Evolutionary conservation across 2,888 invertebrate species (phyloP).

Genomic region (Clepsis dumicolana): DNA sequence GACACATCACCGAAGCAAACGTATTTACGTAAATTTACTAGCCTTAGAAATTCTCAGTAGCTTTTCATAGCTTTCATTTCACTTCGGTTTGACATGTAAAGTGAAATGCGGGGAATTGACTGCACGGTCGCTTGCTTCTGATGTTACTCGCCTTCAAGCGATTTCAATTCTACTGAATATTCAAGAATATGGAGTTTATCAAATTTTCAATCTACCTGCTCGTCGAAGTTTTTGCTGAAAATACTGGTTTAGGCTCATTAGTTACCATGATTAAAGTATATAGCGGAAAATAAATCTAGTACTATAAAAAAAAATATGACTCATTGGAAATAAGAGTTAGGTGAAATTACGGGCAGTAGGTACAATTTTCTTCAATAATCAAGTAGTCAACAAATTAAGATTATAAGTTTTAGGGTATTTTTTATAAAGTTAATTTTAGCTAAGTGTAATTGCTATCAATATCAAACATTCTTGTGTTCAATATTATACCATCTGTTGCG

Average conservation of each 20-base stretch:
- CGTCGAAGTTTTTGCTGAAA: background rate
- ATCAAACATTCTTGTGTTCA: too few species aligned
- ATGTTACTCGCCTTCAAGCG: background rate
- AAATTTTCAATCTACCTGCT: background rate
- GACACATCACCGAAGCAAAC: background rate
- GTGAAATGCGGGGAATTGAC: slow-evolving; percentile 21
- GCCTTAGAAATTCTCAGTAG: background rate
- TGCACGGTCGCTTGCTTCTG: slow-evolving; percentile 11
- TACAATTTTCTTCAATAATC: too few species aligned
- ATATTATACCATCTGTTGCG: too few species aligned
- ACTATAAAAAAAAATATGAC: too few species aligned
- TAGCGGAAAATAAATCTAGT: too few species aligned
- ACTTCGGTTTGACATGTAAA: slow-evolving; percentile 15
- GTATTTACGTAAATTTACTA: background rate
- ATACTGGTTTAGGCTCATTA: background rate
- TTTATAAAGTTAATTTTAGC: too few species aligned
- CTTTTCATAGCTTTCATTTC: background rate
- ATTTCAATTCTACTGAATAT: background rate
- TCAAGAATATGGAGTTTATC: background rate
- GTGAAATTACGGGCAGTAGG: too few species aligned
- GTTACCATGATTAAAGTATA: too few species aligned
- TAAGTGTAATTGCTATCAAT: too few species aligned
- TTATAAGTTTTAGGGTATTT: too few species aligned
- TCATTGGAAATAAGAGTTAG: too few species aligned
- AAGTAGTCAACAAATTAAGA: too few species aligned